These are phyloP conservation scores for Murina feae DNA, from an alignment of 2,113 vertebrate species.

Conservation along the genomic window DNA sequence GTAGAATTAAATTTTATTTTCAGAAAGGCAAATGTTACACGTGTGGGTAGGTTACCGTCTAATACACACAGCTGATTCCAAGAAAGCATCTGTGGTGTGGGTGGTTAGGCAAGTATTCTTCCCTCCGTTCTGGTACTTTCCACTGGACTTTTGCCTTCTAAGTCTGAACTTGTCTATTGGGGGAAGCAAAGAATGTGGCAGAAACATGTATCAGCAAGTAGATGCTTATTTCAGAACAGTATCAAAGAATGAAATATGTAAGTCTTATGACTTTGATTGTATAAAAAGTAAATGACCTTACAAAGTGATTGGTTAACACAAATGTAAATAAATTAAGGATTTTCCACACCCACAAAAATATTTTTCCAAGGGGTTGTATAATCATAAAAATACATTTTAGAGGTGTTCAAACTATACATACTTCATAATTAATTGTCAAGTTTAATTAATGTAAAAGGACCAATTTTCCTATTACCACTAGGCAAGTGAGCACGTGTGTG, in stretches of 20 bases:
- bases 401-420: background rate
- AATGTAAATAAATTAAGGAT: background rate
- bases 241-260: background rate
- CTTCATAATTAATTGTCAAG: background rate
- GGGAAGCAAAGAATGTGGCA: conserved; percentile 44
- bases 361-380: background rate
- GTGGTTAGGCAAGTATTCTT: conserved; percentile 62
- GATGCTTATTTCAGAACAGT: conserved; percentile 16
- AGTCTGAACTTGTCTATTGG: conserved; percentile 69
- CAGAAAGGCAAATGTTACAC: conserved; percentile 50
- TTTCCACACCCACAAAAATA: background rate
- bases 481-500: background rate
- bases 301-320: background rate
- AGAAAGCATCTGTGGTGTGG: conserved; percentile 62
- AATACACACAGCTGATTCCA: conserved; percentile 50
- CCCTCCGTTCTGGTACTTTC: conserved; percentile 62
- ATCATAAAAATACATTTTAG: background rate
- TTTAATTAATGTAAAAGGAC: background rate
- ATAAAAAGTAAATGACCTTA: background rate
- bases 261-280: background rate
- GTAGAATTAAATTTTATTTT: conserved; percentile 43
- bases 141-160: conserved; percentile 60
- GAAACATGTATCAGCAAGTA: conserved; percentile 35
- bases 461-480: background rate
- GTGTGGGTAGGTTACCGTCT: conserved; percentile 23